A percentile compares a stretch with the other conserved stretches of the same genome.
Conservation (phyloP, 2,113 vertebrate genomes). For the Phrynosoma platyrhinos region DNA sequence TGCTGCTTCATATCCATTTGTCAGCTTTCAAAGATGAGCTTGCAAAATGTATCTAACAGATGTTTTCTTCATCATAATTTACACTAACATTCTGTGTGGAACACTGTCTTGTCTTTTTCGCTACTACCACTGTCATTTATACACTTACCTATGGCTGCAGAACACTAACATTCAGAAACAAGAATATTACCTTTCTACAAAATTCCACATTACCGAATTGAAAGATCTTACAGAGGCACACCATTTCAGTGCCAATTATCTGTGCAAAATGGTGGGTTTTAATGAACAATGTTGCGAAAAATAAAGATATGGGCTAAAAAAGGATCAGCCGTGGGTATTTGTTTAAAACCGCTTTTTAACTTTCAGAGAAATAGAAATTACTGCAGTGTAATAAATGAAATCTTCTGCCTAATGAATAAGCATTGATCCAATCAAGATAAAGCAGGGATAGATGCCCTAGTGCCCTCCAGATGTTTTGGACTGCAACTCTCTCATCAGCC, state of each 20-base stretch:
- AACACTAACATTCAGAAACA: not conserved
- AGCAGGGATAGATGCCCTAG: not conserved
- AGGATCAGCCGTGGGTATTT: not conserved
- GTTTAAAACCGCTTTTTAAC: not conserved
- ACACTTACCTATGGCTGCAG: not conserved
- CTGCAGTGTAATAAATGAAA: constrained; percentile 7
- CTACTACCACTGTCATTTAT: not conserved
- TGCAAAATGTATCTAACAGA: not conserved
- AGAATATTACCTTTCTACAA: not conserved
- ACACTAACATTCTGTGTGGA: not conserved
- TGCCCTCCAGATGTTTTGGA: not conserved
- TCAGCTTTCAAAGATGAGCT: not conserved
- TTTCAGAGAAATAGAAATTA: constrained; percentile 15
- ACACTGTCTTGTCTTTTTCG: constrained; percentile 22
- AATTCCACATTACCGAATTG: not conserved
- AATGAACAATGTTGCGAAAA: not conserved
- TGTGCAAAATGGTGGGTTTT: accelerated
- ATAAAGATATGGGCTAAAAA: not conserved
- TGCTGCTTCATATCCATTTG: not conserved
- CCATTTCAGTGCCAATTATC: constrained; percentile 22
- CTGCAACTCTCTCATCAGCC: too few relatives aligned
- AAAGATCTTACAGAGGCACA: not conserved
- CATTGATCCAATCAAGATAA: not conserved
- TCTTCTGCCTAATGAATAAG: not conserved
- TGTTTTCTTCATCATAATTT: not conserved